Conservation (phyloP, 2,888 invertebrate species). For the Spilosoma lubricipeda region DNA sequence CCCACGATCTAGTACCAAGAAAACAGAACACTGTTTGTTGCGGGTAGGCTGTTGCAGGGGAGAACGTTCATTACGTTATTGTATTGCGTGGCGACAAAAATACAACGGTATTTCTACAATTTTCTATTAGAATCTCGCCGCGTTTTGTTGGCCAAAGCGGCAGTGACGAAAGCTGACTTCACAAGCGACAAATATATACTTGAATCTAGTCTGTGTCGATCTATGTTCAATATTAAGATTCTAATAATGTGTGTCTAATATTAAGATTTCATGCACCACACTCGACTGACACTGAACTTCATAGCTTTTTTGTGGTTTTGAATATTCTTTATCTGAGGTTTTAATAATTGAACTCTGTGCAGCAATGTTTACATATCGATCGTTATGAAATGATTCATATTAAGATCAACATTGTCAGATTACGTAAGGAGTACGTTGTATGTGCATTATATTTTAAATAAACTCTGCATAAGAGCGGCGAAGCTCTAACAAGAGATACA, state of each 20-base stretch:
- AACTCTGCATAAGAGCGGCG: background rate
- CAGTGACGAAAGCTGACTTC: background rate
- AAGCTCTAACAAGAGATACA: background rate
- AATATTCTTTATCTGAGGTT: no score
- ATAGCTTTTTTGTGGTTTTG: background rate
- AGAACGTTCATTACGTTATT: background rate
- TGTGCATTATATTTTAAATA: background rate
- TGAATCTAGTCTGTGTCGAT: background rate
- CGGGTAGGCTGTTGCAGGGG: background rate
- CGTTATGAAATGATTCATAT: background rate
- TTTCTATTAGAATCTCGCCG: conserved; percentile 18
- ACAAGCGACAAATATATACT: background rate
- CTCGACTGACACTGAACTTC: background rate
- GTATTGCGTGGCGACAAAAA: conserved; percentile 14
- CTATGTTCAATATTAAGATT: no score
- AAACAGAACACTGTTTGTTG: background rate
- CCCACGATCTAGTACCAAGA: background rate
- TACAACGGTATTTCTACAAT: conserved; percentile 14
- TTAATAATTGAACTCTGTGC: background rate
- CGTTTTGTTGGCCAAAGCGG: background rate
- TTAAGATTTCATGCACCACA: background rate
- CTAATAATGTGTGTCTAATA: no score
- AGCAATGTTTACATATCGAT: background rate
- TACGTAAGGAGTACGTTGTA: background rate
- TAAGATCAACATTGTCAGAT: background rate